phyloP scores from a whole-genome alignment of 1,140 invertebrate genomes.

The Sminthurides bifidus region DNA sequence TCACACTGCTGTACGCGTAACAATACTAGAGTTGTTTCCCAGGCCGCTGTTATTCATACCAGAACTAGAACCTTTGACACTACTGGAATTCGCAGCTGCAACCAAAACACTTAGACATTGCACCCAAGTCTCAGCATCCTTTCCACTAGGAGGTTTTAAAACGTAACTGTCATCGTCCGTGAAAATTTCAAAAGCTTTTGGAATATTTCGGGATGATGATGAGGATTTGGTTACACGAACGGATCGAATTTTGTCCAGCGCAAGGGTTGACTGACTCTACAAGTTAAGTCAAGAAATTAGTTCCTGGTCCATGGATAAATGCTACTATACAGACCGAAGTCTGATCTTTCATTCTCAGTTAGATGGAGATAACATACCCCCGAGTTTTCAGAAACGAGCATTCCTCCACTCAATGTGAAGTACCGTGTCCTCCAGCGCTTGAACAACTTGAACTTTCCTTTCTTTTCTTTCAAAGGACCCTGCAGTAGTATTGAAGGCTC shows the following conservation, averaged over 20 bases:
- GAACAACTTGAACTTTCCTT: conserved; percentile 81
- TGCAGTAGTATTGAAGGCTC: conserved; percentile 67
- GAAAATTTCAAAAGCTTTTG: conserved; percentile 92
- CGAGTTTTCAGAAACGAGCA: conserved; percentile 42
- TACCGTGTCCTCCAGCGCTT: conserved; percentile 81
- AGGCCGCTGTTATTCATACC: background rate
- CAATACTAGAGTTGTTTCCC: background rate
- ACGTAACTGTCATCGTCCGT: conserved; percentile 82
- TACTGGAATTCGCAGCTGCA: background rate
- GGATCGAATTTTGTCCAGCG: conserved; percentile 80
- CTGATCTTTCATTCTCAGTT: too few species aligned
- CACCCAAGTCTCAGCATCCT: conserved; percentile 88
- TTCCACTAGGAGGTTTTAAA: conserved; percentile 85
- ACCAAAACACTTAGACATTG: conserved; percentile 39
- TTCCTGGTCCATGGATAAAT: too few species aligned
- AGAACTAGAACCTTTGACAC: background rate
- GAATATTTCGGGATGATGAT: conserved; percentile 55
- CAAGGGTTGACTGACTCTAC: conserved; percentile 39
- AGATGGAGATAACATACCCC: background rate
- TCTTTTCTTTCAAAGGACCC: conserved; percentile 89
- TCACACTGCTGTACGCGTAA: conserved; percentile 17
- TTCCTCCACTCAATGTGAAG: conserved; percentile 81
- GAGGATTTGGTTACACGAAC: conserved; percentile 64
- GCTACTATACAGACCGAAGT: too few species aligned
- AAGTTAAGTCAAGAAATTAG: too few species aligned